phyloP scores from a whole-genome alignment of 37 sponge, comb jelly and placozoan species.

The Haliclona indistincta region DNA sequence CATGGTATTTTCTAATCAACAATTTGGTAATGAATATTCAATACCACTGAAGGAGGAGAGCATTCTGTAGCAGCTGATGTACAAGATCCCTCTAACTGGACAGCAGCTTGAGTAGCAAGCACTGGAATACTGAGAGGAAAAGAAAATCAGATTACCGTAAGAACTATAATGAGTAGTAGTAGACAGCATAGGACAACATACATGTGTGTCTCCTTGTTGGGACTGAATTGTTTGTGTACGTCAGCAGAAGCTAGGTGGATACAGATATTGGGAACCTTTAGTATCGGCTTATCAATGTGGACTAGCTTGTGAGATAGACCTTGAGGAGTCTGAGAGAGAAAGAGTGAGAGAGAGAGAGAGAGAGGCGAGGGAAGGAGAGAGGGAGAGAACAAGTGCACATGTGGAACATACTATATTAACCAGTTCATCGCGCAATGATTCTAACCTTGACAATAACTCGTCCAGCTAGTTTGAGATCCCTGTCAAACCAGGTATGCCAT shows the following conservation, averaged over 20 bases:
- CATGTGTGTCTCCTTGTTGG: slow-evolving; percentile 90
- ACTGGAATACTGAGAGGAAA: slow-evolving; percentile 61
- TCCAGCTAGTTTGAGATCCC: slow-evolving; percentile 94
- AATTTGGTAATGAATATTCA: too few species aligned
- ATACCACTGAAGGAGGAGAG: background rate
- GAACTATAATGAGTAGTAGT: too few species aligned
- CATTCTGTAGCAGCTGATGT: background rate
- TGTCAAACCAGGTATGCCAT: slow-evolving; percentile 98
- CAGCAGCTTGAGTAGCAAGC: slow-evolving; percentile 62
- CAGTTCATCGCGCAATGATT: too few species aligned
- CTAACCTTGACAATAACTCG: slow-evolving; percentile 74
- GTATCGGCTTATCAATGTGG: slow-evolving; percentile 86
- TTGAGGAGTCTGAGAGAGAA: slow-evolving; percentile 40
- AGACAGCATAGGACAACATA: too few species aligned
- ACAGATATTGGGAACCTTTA: slow-evolving; percentile 86
- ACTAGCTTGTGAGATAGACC: slow-evolving; percentile 75
- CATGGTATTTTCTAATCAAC: background rate
- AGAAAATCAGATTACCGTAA: background rate
- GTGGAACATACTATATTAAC: too few species aligned
- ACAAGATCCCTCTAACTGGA: slow-evolving; percentile 28
- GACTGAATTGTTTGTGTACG: slow-evolving; percentile 77
- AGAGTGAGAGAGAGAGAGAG: too few species aligned
- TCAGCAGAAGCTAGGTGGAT: slow-evolving; percentile 87
- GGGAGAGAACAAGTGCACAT: too few species aligned
- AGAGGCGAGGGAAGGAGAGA: too few species aligned